phyloP scores from a whole-genome alignment of 53 echinoderm and acorn worm genomes.

The Holothuria scabra region DNA sequence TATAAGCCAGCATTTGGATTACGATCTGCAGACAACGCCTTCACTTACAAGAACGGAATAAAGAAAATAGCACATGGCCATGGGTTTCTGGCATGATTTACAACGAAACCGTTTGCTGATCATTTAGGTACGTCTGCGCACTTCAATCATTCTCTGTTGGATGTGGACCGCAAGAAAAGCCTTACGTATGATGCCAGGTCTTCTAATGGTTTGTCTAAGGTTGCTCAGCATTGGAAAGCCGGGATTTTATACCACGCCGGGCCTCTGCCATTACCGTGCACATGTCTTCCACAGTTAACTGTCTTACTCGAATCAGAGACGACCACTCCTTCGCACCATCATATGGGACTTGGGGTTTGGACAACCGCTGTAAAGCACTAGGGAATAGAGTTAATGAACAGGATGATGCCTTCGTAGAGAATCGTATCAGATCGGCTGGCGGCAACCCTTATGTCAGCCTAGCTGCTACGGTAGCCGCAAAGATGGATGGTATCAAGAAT shows the following conservation, averaged over 20 bases:
- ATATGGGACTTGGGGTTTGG: constrained; percentile 72
- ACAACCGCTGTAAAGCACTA: constrained; percentile 66
- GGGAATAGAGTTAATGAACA: constrained; percentile 63
- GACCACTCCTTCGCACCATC: neutral
- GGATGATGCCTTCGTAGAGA: constrained; percentile 71
- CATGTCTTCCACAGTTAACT: constrained; percentile 65
- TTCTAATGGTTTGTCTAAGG: no score
- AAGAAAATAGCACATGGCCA: no score
- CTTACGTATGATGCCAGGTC: no score
- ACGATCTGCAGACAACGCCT: constrained; percentile 67
- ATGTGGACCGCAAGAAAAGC: no score
- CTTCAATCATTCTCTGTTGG: no score
- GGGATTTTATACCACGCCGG: no score
- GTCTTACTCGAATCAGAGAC: constrained; percentile 43
- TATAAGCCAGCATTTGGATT: constrained; percentile 78
- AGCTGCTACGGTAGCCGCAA: no score
- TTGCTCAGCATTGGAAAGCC: no score
- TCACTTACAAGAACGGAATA: constrained; percentile 72
- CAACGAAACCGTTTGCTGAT: no score
- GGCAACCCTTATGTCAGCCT: constrained; percentile 68
- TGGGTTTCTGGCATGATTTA: no score
- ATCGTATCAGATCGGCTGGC: constrained; percentile 63
- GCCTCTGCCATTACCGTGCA: constrained; percentile 65
- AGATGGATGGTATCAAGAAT: no score
- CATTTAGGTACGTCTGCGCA: no score